Evolutionary conservation across 2,888 invertebrate genomes (phyloP).

Genomic region (Euphydryas editha): DNA sequence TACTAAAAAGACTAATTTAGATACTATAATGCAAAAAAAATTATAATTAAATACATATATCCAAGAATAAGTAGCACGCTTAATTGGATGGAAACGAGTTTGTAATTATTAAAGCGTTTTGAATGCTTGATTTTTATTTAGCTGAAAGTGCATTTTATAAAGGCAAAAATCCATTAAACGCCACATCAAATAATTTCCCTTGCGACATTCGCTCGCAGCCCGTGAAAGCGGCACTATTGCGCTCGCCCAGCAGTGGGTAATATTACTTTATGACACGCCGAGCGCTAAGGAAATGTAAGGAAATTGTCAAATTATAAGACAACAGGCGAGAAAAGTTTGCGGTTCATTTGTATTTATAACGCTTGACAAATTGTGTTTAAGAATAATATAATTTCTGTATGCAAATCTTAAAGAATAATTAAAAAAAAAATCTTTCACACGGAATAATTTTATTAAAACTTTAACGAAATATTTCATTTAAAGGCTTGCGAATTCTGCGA

Average conservation of each 20-base stretch:
- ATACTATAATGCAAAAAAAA: no score
- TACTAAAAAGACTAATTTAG: no score
- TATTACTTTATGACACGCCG: conserved; percentile 82
- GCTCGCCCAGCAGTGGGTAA: conserved; percentile 79
- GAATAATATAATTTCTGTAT: background rate
- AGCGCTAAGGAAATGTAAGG: conserved; percentile 77
- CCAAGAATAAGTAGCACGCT: no score
- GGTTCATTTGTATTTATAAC: conserved; percentile 31
- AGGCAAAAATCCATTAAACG: conserved; percentile 84
- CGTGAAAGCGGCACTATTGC: conserved; percentile 83
- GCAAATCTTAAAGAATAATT: background rate
- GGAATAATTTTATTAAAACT: background rate
- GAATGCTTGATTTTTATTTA: conserved; percentile 73
- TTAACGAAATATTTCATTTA: background rate
- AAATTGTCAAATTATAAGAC: conserved; percentile 82
- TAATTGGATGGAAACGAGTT: conserved; percentile 24
- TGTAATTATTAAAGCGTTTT: conserved; percentile 47
- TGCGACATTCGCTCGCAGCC: conserved; percentile 81
- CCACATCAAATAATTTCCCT: conserved; percentile 84
- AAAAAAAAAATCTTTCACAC: background rate
- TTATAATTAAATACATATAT: no score
- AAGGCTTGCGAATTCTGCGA: conserved; percentile 22
- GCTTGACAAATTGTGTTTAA: background rate
- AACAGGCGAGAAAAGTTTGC: conserved; percentile 60
- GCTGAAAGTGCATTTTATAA: conserved; percentile 80